Evolutionary conservation across 2,888 invertebrate genomes (phyloP).

Genomic region (Apamea anceps): DNA sequence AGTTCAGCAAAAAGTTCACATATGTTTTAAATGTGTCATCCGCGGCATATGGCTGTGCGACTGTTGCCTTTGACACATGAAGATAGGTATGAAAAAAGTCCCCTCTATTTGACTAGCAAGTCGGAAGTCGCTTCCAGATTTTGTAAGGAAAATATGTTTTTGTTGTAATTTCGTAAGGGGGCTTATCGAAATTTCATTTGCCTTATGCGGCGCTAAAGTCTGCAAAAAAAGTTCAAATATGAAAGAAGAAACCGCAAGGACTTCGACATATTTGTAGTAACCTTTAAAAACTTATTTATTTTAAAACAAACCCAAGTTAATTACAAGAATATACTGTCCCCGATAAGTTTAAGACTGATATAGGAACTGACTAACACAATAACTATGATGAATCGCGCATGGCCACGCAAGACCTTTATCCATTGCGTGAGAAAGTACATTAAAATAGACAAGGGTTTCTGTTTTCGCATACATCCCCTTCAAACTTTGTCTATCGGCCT

Average conservation of each 20-base stretch:
- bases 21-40: conserved; percentile 82
- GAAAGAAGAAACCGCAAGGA: not conserved
- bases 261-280: conserved; percentile 19
- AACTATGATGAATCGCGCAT: conserved; percentile 57
- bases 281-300: conserved; percentile 34
- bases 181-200: conserved; percentile 29
- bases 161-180: conserved; percentile 21
- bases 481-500: conserved; percentile 70
- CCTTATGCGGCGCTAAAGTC: not conserved
- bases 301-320: conserved; percentile 30
- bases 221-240: conserved; percentile 12
- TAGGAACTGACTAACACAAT: conserved; percentile 40
- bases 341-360: conserved; percentile 42
- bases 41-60: conserved; percentile 75
- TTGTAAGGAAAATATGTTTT: conserved; percentile 61
- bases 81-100: conserved; percentile 65
- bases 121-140: conserved; percentile 76
- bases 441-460: conserved; percentile 75
- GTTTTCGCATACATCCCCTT: conserved; percentile 77
- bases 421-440: conserved; percentile 82
- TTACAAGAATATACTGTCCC: conserved; percentile 47
- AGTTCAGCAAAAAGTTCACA: conserved; percentile 76
- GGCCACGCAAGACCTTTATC: conserved; percentile 66
- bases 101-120: conserved; percentile 75
- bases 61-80: conserved; percentile 64